Percentiles rank a stretch among this genome's conserved stretches.
Conservation (phyloP, 2,797 vertebrate genomes). For the Enteromius trimaculatus region DNA sequence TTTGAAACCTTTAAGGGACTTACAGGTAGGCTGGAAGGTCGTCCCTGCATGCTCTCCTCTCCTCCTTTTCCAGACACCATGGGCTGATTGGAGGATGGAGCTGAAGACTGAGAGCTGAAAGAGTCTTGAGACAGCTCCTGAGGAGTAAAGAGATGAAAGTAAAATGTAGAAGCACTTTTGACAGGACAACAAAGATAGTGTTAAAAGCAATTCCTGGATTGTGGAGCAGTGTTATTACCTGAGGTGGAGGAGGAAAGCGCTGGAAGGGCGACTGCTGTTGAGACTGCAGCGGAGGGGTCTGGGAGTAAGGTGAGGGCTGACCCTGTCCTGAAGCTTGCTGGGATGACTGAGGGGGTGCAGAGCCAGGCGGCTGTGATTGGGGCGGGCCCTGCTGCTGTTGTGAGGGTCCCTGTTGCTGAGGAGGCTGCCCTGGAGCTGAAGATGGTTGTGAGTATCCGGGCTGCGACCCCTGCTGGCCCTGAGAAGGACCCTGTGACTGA, state of each 20-base stretch:
- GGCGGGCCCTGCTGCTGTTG: slow-evolving; percentile 71
- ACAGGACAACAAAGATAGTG: neutral
- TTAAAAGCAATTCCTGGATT: neutral
- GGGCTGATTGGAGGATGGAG: slow-evolving; percentile 87
- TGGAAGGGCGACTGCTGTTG: slow-evolving; percentile 88
- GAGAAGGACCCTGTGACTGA: slow-evolving; percentile 59
- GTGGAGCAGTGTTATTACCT: slow-evolving; percentile 76
- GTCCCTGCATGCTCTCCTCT: slow-evolving; percentile 93
- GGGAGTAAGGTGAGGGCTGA: slow-evolving; percentile 80
- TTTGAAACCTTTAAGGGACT: slow-evolving; percentile 68
- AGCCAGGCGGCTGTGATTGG: slow-evolving; percentile 77
- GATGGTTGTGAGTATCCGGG: slow-evolving; percentile 70
- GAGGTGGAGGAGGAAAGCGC: slow-evolving; percentile 94
- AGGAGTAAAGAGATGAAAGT: neutral
- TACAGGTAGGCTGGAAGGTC: slow-evolving; percentile 97
- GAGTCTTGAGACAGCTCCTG: slow-evolving; percentile 99
- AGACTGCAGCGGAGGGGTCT: slow-evolving; percentile 82
- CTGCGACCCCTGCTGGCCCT: slow-evolving; percentile 80
- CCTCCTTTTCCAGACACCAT: slow-evolving; percentile 92
- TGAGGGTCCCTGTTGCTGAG: slow-evolving; percentile 76
- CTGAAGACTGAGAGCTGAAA: slow-evolving; percentile 94
- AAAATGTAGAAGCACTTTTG: neutral
- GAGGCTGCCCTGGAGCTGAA: slow-evolving; percentile 61
- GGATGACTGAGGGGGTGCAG: slow-evolving; percentile 73
- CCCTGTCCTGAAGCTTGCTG: slow-evolving; percentile 81